Base-by-base conservation (phyloP, 2,113 vertebrate species). In the Toxostoma redivivum region DNA sequence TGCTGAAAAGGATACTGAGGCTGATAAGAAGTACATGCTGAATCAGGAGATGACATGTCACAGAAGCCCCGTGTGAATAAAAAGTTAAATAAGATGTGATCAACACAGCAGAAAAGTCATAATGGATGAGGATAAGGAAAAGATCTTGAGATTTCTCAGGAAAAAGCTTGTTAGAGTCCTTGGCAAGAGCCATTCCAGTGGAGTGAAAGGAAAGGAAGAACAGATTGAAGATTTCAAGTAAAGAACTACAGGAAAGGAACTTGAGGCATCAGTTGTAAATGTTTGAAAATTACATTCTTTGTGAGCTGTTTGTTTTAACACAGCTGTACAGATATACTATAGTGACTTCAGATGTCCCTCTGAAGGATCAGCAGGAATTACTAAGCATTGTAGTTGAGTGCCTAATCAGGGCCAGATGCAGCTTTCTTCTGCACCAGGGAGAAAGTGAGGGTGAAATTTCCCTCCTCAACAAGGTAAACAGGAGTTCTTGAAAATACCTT, bases 281-380 rank as follows among this genome's bases (percentile, higher is more conserved):
- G 95, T 97, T 97, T 96, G 93, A 95, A 95, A 97, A 92, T 86
- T 90, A 82, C 95, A 94, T 97, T 97, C 89, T 95, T 97, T 92
- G 86, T 91, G 91, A 96, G 84, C 83, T 95, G 95, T 95, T 97
- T 97, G 95, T 89, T 97, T 92, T 95, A 95, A 91, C 94, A 85
- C 94, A 96, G 96, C 96, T 95, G 95, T 89, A 95, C 86, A 76
- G 93, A 95, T 92, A 92, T 69, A 71, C 57, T 92, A n/a, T 94
- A 90, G 90, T 86, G 92, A 76, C 91, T 95, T 96, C 83, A 95
- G 77, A 95, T 92, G 83, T 91, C 77, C 69, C 57, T 89, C 88
- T 84, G 77, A 95, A 94, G 24, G 17, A 91, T 84, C 81, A 69
- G 73, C 70, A 90, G 40, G 56, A 94, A 89, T 92, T 90, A 88